phyloP scores from a whole-genome alignment of 2,113 vertebrate species.

The Mohoua ochrocephala region DNA sequence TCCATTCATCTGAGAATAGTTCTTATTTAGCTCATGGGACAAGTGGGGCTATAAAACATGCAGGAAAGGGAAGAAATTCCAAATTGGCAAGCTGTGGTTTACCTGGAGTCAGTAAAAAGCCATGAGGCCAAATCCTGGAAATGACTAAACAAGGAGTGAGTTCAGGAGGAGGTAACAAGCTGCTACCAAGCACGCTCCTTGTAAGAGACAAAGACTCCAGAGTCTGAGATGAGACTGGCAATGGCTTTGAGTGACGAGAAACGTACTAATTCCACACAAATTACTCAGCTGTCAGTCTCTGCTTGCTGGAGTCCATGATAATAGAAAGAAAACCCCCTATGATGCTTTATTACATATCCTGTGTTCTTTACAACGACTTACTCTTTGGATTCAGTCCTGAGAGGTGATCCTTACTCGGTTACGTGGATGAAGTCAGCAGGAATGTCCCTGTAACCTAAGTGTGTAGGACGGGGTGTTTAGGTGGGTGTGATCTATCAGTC shows the following conservation, averaged over 20 bases:
- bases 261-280: not conserved
- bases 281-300: not conserved
- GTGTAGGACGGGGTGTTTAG: not conserved
- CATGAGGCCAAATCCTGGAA: not conserved
- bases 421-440: not conserved
- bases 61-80: constrained; percentile 35
- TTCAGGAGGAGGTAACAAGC: not conserved
- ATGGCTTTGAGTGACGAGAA: not conserved
- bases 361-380: not conserved
- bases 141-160: not conserved
- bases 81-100: not conserved
- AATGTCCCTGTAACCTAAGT: not conserved
- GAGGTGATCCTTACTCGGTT: not conserved
- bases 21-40: not conserved
- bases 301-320: not conserved
- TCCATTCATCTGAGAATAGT: not conserved
- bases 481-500: not conserved
- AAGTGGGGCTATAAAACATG: not conserved
- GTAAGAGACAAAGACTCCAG: not conserved
- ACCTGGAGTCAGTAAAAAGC: not conserved
- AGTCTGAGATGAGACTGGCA: not conserved
- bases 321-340: not conserved
- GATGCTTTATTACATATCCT: not conserved
- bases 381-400: not conserved
- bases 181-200: not conserved